Conservation (phyloP, 2,888 invertebrate genomes). For the Eupithecia exiguata region DNA sequence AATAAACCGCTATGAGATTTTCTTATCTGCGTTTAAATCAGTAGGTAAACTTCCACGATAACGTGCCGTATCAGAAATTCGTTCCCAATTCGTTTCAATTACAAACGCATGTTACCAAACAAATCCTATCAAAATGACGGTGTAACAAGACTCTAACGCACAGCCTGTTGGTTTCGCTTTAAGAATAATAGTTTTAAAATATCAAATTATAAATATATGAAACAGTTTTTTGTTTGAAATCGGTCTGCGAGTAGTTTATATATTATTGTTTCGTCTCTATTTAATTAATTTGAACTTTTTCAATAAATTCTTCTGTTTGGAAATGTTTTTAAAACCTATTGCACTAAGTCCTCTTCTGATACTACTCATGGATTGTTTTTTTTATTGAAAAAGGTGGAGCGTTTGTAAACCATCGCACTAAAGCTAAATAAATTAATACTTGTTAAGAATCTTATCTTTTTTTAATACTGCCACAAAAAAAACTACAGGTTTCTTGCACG, state of each 20-base stretch:
- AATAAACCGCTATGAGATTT: background rate
- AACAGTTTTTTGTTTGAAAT: background rate
- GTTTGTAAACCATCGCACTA: background rate
- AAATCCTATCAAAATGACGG: slow-evolving; percentile 55
- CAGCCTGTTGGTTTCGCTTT: background rate
- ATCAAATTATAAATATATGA: background rate
- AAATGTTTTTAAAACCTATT: background rate
- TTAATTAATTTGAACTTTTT: background rate
- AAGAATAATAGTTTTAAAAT: background rate
- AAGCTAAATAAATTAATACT: background rate
- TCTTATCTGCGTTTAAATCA: slow-evolving; percentile 47
- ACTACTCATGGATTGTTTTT: background rate
- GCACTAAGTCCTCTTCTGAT: background rate
- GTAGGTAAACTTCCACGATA: slow-evolving; percentile 52
- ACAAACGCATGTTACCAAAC: slow-evolving; percentile 71
- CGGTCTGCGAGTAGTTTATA: background rate
- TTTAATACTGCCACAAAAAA: too few relatives aligned
- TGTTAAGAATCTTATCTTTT: background rate
- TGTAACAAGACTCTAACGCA: slow-evolving; percentile 42
- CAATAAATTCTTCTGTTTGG: background rate
- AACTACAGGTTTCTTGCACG: too few relatives aligned
- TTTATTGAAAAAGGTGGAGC: background rate
- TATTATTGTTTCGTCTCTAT: background rate
- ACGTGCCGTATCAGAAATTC: slow-evolving; percentile 54
- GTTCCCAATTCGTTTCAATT: slow-evolving; percentile 71